Percentiles rank a stretch among this genome's conserved stretches.
Evolutionary conservation across 30 jellyfish, hydroid and myxozoan species (phyloP).

Genomic region (Nemopilema nomurai): DNA sequence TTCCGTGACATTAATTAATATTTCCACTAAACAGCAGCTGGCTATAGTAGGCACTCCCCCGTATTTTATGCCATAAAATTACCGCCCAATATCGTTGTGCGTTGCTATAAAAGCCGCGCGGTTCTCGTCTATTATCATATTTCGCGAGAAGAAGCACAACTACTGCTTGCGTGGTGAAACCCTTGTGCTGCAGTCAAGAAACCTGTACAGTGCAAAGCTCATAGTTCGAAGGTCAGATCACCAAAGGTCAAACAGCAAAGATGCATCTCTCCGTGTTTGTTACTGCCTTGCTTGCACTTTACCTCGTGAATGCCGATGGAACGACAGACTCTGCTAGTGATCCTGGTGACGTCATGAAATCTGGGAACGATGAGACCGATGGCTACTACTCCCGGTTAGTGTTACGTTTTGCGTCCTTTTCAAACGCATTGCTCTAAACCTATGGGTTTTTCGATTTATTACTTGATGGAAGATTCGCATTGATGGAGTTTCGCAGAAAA

Average conservation of each 20-base stretch:
- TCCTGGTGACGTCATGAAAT: background rate
- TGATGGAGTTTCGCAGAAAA: no score
- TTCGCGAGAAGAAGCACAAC: no score
- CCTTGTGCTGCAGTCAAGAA: background rate
- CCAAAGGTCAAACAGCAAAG: background rate
- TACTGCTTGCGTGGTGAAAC: background rate
- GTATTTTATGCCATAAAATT: background rate
- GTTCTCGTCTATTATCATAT: background rate
- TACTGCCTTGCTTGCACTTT: slow-evolving; percentile 14
- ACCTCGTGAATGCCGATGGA: slow-evolving; percentile 4
- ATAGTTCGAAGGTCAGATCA: background rate
- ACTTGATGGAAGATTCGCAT: background rate
- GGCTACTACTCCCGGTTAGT: slow-evolving; percentile 2
- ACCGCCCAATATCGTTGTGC: slow-evolving; percentile 2
- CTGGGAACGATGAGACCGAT: slow-evolving; percentile 32
- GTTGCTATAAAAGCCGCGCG: background rate
- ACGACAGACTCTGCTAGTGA: background rate
- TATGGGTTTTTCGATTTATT: background rate
- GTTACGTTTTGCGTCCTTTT: background rate
- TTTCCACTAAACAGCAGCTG: background rate
- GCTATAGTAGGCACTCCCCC: background rate
- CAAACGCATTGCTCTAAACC: background rate
- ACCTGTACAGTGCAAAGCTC: background rate
- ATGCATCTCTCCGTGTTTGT: slow-evolving; percentile 24
- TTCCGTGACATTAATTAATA: background rate